phyloP scores from a whole-genome alignment of 2,113 vertebrate genomes.

The Sula dactylatra region DNA sequence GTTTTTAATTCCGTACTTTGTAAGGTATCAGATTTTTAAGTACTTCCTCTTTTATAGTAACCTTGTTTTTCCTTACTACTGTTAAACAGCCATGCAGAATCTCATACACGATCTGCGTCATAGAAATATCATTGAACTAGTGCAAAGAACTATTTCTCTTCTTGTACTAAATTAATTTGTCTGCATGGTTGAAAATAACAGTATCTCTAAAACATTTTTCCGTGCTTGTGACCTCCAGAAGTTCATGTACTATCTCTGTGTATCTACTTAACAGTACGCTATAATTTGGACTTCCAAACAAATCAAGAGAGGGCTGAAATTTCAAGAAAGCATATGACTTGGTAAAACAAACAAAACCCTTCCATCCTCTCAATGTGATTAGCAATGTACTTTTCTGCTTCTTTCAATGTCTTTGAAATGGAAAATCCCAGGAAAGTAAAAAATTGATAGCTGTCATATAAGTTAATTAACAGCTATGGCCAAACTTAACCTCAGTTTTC shows the following conservation, averaged over 20 bases:
- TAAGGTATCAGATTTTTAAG: background rate
- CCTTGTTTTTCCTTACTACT: background rate
- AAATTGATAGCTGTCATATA: constrained; percentile 60
- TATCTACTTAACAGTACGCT: background rate
- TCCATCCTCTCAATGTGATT: background rate
- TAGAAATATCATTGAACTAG: background rate
- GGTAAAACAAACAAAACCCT: constrained; percentile 13
- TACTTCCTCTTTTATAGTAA: background rate
- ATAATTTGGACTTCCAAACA: background rate
- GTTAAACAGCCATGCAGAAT: background rate
- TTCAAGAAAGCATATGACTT: background rate
- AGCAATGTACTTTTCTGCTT: background rate
- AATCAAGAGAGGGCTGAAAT: background rate
- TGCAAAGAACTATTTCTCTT: background rate
- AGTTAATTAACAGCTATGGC: constrained; percentile 77
- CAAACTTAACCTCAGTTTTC: constrained; percentile 64
- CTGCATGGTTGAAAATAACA: background rate
- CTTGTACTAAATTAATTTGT: background rate
- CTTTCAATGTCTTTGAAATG: constrained; percentile 37
- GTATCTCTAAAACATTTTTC: background rate
- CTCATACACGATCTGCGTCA: rapidly evolving
- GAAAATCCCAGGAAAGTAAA: constrained; percentile 57
- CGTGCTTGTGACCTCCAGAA: background rate
- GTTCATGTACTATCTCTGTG: background rate
- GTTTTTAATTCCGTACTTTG: background rate